phyloP scores from a whole-genome alignment of 1,140 invertebrate genomes.

The Drosophila lowei region DNA sequence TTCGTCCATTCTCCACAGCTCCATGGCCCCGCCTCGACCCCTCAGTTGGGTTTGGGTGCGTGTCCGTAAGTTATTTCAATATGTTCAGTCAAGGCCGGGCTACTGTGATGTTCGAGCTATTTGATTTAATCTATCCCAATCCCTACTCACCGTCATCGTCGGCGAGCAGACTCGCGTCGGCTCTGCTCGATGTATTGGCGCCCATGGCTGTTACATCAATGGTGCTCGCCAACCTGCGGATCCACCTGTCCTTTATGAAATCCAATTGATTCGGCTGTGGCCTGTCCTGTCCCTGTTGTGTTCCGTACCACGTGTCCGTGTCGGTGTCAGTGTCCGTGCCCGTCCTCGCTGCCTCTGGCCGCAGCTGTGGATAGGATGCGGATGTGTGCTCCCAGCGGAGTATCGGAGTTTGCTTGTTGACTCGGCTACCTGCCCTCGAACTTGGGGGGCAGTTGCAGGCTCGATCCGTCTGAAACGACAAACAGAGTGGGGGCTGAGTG shows the following conservation, averaged over 20 bases:
- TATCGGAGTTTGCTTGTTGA: neutral
- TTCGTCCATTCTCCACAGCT: constrained; percentile 50
- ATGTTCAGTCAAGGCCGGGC: constrained; percentile 3
- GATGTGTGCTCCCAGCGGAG: neutral
- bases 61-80: constrained; percentile 21
- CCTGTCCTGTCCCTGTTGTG: neutral
- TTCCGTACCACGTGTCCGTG: too few species aligned
- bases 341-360: neutral
- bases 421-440: neutral
- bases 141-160: constrained; percentile 76
- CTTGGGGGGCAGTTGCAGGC: neutral
- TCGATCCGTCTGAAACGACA: neutral
- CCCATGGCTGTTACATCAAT: constrained; percentile 78
- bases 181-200: constrained; percentile 80
- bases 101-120: constrained; percentile 32
- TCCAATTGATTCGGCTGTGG: constrained; percentile 14
- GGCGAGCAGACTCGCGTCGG: constrained; percentile 75
- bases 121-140: neutral
- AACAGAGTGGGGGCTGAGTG: too few species aligned
- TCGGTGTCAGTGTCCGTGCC: too few species aligned
- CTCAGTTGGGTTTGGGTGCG: constrained; percentile 6
- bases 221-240: constrained; percentile 2
- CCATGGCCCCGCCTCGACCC: constrained; percentile 31
- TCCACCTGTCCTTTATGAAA: constrained; percentile 2
- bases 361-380: neutral